phyloP scores from a whole-genome alignment of 2,888 invertebrate genomes.

The Ametastegia equiseti region DNA sequence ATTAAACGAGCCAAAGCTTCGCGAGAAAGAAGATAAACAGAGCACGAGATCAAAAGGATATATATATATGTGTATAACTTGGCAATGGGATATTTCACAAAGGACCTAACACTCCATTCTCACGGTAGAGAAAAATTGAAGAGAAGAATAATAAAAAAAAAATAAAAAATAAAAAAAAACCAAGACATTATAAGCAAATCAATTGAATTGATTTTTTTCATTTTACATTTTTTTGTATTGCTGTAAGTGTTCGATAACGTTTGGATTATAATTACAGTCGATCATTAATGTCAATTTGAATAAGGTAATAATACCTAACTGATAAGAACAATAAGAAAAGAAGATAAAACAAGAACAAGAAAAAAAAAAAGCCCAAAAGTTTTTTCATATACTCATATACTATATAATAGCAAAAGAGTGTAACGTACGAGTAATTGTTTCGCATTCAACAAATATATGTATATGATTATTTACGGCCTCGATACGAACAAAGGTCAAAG shows the following conservation, averaged over 20 bases:
- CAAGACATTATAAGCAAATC: too few species aligned
- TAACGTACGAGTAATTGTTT: slow-evolving; percentile 6
- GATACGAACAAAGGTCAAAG: slow-evolving; percentile 5
- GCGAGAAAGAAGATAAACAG: background rate
- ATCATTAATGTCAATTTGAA: too few species aligned
- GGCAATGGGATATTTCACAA: background rate
- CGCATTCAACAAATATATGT: slow-evolving; percentile 2
- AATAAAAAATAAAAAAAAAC: background rate
- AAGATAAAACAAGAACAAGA: background rate
- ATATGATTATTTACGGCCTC: background rate
- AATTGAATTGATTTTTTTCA: too few species aligned
- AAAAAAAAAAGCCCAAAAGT: slow-evolving; percentile 18
- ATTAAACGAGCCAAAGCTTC: slow-evolving; percentile 18
- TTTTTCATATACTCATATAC: background rate
- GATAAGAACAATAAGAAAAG: background rate
- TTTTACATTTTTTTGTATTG: too few species aligned
- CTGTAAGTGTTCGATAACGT: too few species aligned
- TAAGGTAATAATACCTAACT: too few species aligned
- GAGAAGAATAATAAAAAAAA: background rate
- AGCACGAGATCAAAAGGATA: slow-evolving; percentile 9
- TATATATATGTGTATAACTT: background rate
- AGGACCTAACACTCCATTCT: background rate
- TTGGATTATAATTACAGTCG: too few species aligned
- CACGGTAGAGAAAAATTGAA: background rate
- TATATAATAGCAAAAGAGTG: too few species aligned